Percentiles rank a stretch among this genome's conserved stretches.
phyloP scores from a whole-genome alignment of 92 coral and sea anemone genomes.

The Palythoa heliodiscus region DNA sequence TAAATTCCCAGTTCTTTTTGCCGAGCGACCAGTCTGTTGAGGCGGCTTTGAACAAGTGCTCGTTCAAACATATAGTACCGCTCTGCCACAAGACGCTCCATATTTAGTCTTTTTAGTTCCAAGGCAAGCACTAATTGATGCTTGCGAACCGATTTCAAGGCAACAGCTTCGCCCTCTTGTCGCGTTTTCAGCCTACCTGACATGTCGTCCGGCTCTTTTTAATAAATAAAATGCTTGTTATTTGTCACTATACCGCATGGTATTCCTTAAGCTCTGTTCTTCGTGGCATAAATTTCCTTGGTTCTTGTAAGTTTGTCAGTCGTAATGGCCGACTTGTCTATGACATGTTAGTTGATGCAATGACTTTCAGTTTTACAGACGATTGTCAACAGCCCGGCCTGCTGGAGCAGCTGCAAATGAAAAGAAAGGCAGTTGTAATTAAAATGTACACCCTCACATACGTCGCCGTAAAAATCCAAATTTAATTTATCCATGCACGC shows the following conservation, averaged over 20 bases:
- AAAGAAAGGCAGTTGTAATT: background rate
- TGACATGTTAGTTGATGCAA: background rate
- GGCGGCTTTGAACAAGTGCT: slow-evolving; percentile 65
- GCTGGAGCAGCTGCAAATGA: background rate
- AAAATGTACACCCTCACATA: background rate
- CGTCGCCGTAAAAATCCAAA: background rate
- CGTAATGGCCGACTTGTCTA: background rate
- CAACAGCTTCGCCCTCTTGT: slow-evolving; percentile 66
- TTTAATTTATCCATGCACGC: background rate
- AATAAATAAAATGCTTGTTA: background rate
- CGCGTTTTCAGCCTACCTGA: background rate
- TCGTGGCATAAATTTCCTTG: background rate
- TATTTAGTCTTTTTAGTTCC: slow-evolving; percentile 81
- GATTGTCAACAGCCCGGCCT: background rate
- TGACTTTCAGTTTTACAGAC: background rate
- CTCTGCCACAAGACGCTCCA: slow-evolving; percentile 76
- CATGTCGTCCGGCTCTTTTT: background rate
- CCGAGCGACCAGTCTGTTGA: slow-evolving; percentile 59
- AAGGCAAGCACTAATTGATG: slow-evolving; percentile 80
- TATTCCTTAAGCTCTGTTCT: background rate
- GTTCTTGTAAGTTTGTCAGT: background rate
- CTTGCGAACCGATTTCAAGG: slow-evolving; percentile 77
- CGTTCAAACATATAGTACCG: slow-evolving; percentile 79
- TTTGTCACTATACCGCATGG: background rate
- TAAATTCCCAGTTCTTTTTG: slow-evolving; percentile 82